phyloP scores from a whole-genome alignment of 92 coral and sea anemone genomes.

The Parazoanthus darwini region DNA sequence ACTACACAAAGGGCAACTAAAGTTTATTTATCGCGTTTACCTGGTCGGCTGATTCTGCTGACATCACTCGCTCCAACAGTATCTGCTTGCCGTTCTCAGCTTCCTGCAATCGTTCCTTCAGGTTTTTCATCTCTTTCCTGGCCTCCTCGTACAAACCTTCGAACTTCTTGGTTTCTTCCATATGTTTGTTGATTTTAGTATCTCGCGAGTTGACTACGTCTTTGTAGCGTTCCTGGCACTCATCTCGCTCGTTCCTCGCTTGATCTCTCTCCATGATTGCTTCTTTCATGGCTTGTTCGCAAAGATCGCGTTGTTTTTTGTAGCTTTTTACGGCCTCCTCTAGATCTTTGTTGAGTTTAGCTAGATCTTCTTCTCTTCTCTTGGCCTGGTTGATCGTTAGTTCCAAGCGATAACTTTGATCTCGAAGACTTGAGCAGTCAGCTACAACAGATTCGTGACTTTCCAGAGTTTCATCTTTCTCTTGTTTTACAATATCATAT shows the following conservation, averaged over 20 bases:
- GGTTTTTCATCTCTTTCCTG: conserved; percentile 53
- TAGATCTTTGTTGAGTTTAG: conserved; percentile 69
- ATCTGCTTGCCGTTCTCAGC: conserved; percentile 17
- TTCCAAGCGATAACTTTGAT: conserved; percentile 79
- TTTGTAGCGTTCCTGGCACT: conserved; percentile 65
- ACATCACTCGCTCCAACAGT: conserved; percentile 26
- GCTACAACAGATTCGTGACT: conserved; percentile 82
- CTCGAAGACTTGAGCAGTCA: conserved; percentile 77
- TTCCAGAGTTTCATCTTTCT: conserved; percentile 78
- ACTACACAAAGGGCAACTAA: not conserved
- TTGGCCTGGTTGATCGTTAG: conserved; percentile 59
- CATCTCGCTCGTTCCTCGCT: conserved; percentile 73
- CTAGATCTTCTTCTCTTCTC: conserved; percentile 72
- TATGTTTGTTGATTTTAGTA: conserved; percentile 72
- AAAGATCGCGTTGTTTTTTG: conserved; percentile 81
- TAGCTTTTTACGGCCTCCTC: conserved; percentile 74
- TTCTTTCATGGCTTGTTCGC: conserved; percentile 77
- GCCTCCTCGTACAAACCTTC: conserved; percentile 75
- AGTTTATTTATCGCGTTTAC: conserved; percentile 1
- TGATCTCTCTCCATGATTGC: conserved; percentile 83
- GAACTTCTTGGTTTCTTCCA: conserved; percentile 75
- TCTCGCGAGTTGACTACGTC: conserved; percentile 75
- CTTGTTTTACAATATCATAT: conserved; percentile 90
- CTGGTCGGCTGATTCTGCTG: conserved; percentile 24
- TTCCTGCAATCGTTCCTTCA: conserved; percentile 63